Conservation (phyloP, 2,113 vertebrate genomes). For the Sciurus niger region DNA sequence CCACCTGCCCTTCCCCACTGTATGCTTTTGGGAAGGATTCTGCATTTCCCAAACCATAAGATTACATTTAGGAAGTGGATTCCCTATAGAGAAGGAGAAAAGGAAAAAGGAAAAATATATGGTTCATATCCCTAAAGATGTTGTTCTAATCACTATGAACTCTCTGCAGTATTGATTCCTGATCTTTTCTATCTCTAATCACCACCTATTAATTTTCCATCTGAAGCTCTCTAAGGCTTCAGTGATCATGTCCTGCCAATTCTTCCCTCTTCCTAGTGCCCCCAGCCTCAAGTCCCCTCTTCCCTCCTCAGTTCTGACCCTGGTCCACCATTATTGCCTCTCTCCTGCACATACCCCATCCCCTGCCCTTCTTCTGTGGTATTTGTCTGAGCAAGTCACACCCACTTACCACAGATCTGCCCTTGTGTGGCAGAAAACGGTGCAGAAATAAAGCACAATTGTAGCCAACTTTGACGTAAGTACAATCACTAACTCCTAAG, state of each 20-base stretch:
- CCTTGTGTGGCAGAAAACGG: neutral
- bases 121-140: neutral
- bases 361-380: neutral
- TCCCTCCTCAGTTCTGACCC: neutral
- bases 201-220: neutral
- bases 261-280: neutral
- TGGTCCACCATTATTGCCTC: too few relatives aligned
- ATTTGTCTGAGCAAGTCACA: neutral
- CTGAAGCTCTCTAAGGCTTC: neutral
- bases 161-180: neutral
- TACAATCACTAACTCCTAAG: neutral
- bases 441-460: neutral
- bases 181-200: neutral
- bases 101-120: neutral
- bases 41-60: neutral
- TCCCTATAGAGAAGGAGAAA: neutral
- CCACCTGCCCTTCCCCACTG: neutral
- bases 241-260: too few relatives aligned
- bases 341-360: fast-evolving
- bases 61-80: neutral
- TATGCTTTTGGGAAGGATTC: neutral
- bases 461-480: neutral
- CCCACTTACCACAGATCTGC: neutral
- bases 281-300: neutral
- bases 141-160: neutral